Evolutionary conservation across 2,888 invertebrate species (phyloP).

Genomic region (Drosophila mimica): DNA sequence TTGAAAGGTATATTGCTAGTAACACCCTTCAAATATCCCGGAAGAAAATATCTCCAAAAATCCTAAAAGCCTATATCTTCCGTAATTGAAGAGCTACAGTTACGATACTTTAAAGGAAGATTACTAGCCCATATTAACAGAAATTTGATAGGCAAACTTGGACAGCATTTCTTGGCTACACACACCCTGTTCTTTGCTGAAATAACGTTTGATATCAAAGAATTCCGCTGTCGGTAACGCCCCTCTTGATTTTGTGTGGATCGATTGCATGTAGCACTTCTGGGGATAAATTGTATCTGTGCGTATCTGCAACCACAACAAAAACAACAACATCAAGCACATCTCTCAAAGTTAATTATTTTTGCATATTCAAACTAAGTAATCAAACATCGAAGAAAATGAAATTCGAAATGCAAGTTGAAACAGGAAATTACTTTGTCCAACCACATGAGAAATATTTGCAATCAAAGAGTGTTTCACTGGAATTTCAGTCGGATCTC

Average conservation of each 20-base stretch:
- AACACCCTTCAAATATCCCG: too few species aligned
- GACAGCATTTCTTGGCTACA: too few species aligned
- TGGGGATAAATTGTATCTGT: conserved; percentile 11
- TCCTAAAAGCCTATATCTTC: too few species aligned
- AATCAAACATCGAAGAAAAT: not conserved
- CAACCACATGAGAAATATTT: not conserved
- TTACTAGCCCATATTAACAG: too few species aligned
- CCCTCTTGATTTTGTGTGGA: not conserved
- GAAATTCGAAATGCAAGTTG: not conserved
- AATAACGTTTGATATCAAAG: too few species aligned
- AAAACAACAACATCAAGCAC: not conserved
- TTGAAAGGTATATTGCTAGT: too few species aligned
- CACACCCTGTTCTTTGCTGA: too few species aligned
- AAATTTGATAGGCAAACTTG: too few species aligned
- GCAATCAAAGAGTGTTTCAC: not conserved
- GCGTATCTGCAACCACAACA: not conserved
- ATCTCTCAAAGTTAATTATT: conserved; percentile 16
- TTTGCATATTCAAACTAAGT: conserved; percentile 23
- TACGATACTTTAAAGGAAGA: too few species aligned
- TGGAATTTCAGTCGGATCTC: not conserved
- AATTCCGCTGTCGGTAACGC: too few species aligned
- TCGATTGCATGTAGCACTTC: conserved; percentile 41
- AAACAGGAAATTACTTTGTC: not conserved
- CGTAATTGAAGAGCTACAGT: too few species aligned
- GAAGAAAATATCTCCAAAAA: too few species aligned